Base-by-base conservation (phyloP, 2,113 vertebrate genomes). In the Eulemur macaco region DNA sequence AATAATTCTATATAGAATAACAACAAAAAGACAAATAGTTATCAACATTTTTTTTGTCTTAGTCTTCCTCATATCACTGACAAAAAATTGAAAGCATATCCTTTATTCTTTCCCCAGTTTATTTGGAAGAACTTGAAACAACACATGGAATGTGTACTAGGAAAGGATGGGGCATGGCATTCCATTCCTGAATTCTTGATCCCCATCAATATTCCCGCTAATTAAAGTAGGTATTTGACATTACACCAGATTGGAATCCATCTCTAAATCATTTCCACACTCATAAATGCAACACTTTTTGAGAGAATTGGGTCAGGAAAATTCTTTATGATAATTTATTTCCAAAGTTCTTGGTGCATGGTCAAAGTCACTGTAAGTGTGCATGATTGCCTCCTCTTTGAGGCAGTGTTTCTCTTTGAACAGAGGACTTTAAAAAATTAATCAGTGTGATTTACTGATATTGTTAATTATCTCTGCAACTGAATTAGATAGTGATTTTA, bases 381-480 rank as follows among this genome's bases (percentile, higher is more conserved):
- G 84, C 37, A 12, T 47, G 20, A 86, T 42, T 73, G 27, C 13
- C 1, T 77, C n/a, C 31, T 73, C 37, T 54, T 83, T 68, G n/a
- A 83, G 47, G 6, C 17, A 74, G 10, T 80, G 58, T 69, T 96
- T 96, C 83, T 96, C 15, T 85, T 86, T 50, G 56, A 89, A 81
- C 71, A 92, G 20, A 69, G 73, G 37, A 52, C 13, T 71, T 77
- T 21, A 11, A 5, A 76, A 5, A 60, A 97, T 86, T 89, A 69
- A 89, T 82, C 42, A 91, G 2, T 37, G 20, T 45, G 31, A 96
- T 69, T 94, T 89, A 91, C n/a, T 58, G 27, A n/a, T 82, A 6
- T 6, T 66, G 5, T 73, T 31, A 73, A 93, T 78, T 77, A 92
- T 82, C 14, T 25, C 15, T 91, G 58, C 27, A 91, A 83, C 31